Evolutionary conservation across 2,888 invertebrate species (phyloP).

Genomic region (Drosophila mimetica): DNA sequence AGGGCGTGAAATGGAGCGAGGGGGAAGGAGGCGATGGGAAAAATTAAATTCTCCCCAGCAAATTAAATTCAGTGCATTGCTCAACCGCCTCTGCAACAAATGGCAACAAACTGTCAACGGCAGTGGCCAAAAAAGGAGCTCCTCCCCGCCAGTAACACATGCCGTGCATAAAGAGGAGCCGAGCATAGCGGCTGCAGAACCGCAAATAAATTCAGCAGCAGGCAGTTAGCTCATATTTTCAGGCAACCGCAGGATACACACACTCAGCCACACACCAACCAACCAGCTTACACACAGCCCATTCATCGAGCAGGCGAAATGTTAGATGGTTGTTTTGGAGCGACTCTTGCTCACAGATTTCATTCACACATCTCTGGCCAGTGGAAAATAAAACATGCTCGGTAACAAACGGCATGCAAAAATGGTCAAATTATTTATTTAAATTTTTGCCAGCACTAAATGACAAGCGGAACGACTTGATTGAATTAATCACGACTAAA

Average conservation of each 20-base stretch:
- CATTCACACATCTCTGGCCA: constrained; percentile 25
- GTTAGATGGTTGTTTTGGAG: constrained; percentile 23
- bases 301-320: constrained; percentile 18
- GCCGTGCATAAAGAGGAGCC: constrained; percentile 33
- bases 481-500: constrained; percentile 23
- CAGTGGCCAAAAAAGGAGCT: constrained; percentile 34
- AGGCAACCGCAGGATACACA: constrained; percentile 30
- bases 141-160: constrained; percentile 9
- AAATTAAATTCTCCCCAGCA: constrained; percentile 43
- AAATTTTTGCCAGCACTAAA: constrained; percentile 24
- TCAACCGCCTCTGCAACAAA: constrained; percentile 31
- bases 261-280: not conserved
- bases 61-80: constrained; percentile 66
- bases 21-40: not conserved
- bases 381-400: constrained; percentile 18
- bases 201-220: constrained; percentile 72
- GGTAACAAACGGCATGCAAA: constrained; percentile 5
- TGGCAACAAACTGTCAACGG: constrained; percentile 60
- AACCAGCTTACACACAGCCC: constrained; percentile 7
- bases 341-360: constrained; percentile 11
- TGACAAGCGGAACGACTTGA: constrained; percentile 12
- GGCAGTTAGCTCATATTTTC: constrained; percentile 55
- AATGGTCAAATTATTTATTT: constrained; percentile 31
- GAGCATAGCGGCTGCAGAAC: constrained; percentile 38
- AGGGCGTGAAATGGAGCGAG: constrained; percentile 38